Conservation (phyloP, 2,888 invertebrate genomes). For the Morpho achilles region DNA sequence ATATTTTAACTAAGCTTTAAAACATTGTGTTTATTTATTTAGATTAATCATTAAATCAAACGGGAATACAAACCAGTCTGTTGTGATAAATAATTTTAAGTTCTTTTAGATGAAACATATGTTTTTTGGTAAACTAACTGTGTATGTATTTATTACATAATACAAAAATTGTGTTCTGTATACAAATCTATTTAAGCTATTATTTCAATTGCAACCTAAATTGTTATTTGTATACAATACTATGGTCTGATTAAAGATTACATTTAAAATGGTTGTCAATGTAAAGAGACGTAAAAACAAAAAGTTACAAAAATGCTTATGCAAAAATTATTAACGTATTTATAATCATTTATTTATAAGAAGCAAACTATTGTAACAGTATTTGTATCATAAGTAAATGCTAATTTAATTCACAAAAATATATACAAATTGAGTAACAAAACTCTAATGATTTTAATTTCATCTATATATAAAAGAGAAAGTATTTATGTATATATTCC, state of each 20-base stretch:
- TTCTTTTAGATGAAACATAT: constrained; percentile 40
- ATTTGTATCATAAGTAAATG: no score
- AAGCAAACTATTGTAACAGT: no score
- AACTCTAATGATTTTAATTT: no score
- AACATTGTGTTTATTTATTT: constrained; percentile 55
- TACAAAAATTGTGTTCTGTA: constrained; percentile 47
- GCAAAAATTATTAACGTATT: no score
- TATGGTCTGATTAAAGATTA: constrained; percentile 14
- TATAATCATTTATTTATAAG: no score
- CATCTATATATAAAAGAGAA: no score
- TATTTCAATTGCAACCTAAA: constrained; percentile 23
- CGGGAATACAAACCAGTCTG: constrained; percentile 66
- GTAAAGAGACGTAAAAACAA: no score
- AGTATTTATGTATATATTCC: no score
- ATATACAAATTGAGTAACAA: no score
- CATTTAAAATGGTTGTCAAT: no score
- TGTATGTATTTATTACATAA: constrained; percentile 42
- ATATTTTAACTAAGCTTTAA: constrained; percentile 62
- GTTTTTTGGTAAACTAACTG: constrained; percentile 40
- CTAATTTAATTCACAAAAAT: no score
- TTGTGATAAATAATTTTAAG: constrained; percentile 74
- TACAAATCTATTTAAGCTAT: constrained; percentile 41
- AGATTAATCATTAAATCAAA: constrained; percentile 41
- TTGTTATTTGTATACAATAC: constrained; percentile 21
- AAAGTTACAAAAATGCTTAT: no score